Conservation (phyloP, 2,113 vertebrate genomes). For the Coryphaenoides rupestris region DNA sequence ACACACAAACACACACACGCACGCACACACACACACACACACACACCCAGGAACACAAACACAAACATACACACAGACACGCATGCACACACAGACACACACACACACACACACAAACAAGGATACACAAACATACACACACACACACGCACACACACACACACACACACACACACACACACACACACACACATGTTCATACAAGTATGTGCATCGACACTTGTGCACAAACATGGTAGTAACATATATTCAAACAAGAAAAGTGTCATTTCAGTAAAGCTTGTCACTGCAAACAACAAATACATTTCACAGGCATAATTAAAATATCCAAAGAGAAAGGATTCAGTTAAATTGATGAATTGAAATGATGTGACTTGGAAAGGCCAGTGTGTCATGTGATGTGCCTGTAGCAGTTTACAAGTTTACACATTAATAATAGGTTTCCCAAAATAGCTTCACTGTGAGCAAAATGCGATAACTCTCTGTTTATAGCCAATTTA, state of each 20-base stretch:
- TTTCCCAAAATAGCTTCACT: no score
- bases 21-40: neutral
- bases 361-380: no score
- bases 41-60: no score
- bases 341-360: no score
- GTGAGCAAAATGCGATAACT: no score
- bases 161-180: neutral
- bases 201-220: neutral
- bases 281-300: slow-evolving; percentile 29
- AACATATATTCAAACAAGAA: neutral
- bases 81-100: no score
- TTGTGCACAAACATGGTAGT: neutral
- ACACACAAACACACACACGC: neutral
- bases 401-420: no score
- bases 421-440: no score
- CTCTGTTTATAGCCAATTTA: no score
- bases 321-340: no score
- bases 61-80: no score
- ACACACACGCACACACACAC: neutral
- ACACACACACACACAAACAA: neutral
- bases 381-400: no score
- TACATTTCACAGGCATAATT: neutral
- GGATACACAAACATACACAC: neutral
- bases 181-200: neutral
- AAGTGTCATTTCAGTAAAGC: neutral